Evolutionary conservation across 2,113 vertebrate species (phyloP).

Genomic region (Dendropsophus ebraccatus): DNA sequence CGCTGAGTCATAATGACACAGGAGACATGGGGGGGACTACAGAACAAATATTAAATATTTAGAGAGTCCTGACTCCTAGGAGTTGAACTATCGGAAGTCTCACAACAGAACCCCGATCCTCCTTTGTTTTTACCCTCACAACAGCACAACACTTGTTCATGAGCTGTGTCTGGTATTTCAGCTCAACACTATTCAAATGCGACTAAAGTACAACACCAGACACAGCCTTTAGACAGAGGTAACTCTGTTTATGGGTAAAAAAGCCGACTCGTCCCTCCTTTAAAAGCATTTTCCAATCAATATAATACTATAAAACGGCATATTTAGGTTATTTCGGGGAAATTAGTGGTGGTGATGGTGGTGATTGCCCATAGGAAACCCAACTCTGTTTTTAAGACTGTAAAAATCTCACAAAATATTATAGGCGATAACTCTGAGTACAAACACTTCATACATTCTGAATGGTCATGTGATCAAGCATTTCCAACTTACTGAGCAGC

Average conservation of each 20-base stretch:
- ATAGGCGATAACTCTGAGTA: too few relatives aligned
- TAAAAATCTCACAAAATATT: too few relatives aligned
- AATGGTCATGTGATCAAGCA: background rate
- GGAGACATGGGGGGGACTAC: background rate
- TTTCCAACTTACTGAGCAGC: conserved; percentile 89
- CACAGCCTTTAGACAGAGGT: background rate
- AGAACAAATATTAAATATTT: background rate
- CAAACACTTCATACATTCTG: too few relatives aligned
- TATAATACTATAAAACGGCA: too few relatives aligned
- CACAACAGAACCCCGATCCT: background rate
- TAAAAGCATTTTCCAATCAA: too few relatives aligned
- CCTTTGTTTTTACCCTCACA: background rate
- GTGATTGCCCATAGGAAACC: too few relatives aligned
- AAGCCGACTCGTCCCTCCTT: too few relatives aligned
- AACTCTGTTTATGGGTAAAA: too few relatives aligned
- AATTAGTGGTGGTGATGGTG: too few relatives aligned
- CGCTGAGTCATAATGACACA: conserved; percentile 14
- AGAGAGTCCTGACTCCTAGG: background rate
- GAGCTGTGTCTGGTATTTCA: background rate
- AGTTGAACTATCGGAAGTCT: background rate
- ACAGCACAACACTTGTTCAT: background rate
- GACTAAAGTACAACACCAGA: background rate
- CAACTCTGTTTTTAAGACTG: too few relatives aligned
- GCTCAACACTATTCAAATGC: background rate
- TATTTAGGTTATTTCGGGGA: too few relatives aligned